phyloP scores from a whole-genome alignment of 2,888 invertebrate genomes.

The Morinoia aosen region DNA sequence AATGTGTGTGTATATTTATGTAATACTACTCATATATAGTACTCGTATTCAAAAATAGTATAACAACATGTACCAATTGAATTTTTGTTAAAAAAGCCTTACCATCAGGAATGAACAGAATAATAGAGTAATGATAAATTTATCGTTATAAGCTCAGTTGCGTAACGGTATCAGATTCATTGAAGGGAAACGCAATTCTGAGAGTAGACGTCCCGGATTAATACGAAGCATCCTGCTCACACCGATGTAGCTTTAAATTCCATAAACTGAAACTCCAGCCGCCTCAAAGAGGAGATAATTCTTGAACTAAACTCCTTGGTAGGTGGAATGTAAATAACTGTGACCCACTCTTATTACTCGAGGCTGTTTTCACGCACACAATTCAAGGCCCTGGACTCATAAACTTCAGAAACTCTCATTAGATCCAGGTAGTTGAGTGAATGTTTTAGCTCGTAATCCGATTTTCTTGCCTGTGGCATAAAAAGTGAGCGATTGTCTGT shows the following conservation, averaged over 20 bases:
- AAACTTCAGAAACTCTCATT: slow-evolving; percentile 43
- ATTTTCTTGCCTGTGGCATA: slow-evolving; percentile 41
- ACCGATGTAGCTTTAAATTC: background rate
- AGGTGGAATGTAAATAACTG: background rate
- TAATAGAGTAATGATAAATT: background rate
- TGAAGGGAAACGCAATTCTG: background rate
- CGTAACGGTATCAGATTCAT: background rate
- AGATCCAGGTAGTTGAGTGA: slow-evolving; percentile 1
- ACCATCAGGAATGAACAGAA: background rate
- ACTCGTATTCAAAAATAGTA: too few species aligned
- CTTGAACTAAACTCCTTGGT: background rate
- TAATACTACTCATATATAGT: too few species aligned
- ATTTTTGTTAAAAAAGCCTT: background rate
- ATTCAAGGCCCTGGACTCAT: slow-evolving; percentile 21
- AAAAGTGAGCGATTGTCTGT: slow-evolving; percentile 26
- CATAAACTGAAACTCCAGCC: background rate
- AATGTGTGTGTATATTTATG: too few species aligned
- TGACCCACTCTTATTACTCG: background rate
- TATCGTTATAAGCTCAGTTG: background rate
- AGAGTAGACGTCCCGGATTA: background rate
- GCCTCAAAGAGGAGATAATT: background rate
- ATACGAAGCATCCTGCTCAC: background rate
- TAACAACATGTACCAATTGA: too few species aligned
- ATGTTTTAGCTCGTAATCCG: slow-evolving; percentile 21
- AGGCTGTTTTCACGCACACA: background rate